Conservation (phyloP, 2,797 vertebrate genomes). For the Poeciliopsis presidionis region DNA sequence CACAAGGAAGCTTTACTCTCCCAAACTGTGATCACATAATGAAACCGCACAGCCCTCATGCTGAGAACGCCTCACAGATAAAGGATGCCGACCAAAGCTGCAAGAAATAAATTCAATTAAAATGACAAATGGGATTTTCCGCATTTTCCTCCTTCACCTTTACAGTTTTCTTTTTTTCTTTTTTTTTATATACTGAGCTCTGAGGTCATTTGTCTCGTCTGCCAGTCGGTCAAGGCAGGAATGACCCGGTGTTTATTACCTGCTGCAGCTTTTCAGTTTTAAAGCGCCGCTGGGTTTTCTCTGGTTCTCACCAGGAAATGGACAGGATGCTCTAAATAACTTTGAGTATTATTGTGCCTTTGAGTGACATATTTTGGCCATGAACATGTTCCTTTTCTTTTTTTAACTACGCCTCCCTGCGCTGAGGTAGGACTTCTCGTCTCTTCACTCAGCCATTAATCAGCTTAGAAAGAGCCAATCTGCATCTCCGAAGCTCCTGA, state of each 20-base stretch:
- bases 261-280: constrained; percentile 21
- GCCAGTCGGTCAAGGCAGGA: constrained; percentile 14
- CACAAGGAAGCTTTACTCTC: background rate
- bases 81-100: constrained; percentile 10
- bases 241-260: constrained; percentile 16
- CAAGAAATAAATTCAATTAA: constrained; percentile 18
- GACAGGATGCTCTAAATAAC: constrained; percentile 1
- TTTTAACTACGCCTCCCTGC: background rate
- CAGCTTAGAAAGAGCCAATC: background rate
- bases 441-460: constrained; percentile 5
- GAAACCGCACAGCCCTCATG: constrained; percentile 13
- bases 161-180: constrained; percentile 18
- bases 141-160: background rate
- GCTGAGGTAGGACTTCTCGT: constrained; percentile 6
- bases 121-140: constrained; percentile 20
- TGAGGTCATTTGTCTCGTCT: constrained; percentile 22
- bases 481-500: constrained; percentile 35
- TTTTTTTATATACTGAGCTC: constrained; percentile 14
- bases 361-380: constrained; percentile 8
- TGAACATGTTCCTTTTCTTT: background rate
- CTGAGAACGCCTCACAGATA: constrained; percentile 12
- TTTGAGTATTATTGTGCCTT: constrained; percentile 1
- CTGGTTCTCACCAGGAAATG: constrained; percentile 14
- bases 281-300: constrained; percentile 19
- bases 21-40: background rate